phyloP scores from a whole-genome alignment of 2,888 invertebrate genomes.

The Macrophya alboannulata region DNA sequence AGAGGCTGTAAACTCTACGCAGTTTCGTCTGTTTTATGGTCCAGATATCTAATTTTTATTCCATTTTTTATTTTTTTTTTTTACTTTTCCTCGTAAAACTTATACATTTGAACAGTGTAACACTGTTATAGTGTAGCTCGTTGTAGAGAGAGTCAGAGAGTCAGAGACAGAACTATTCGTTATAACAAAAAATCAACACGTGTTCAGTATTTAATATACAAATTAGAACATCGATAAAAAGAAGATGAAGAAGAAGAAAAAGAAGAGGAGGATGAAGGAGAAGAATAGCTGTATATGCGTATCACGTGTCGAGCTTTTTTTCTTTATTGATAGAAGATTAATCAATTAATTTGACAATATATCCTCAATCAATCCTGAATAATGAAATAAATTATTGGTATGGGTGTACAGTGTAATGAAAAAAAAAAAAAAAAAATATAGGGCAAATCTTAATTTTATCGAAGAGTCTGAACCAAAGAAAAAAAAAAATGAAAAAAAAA shows the following conservation, averaged over 20 bases:
- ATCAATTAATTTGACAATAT: neutral
- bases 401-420: neutral
- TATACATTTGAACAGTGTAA: neutral
- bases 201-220: constrained; percentile 9
- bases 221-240: constrained; percentile 26
- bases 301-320: neutral
- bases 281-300: neutral
- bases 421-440: too few relatives aligned
- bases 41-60: neutral
- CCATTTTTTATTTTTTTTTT: neutral
- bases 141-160: too few relatives aligned
- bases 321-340: neutral
- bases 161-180: neutral
- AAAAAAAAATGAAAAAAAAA: neutral
- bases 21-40: neutral
- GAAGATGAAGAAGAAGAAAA: neutral
- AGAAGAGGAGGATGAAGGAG: too few relatives aligned
- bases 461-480: neutral
- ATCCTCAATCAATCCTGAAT: neutral
- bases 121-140: neutral
- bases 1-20: neutral
- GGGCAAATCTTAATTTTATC: neutral
- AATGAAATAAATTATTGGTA: neutral
- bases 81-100: neutral
- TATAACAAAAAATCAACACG: constrained; percentile 16